Base-by-base conservation (phyloP, 2,888 invertebrate genomes). In the Candidula unifasciata region DNA sequence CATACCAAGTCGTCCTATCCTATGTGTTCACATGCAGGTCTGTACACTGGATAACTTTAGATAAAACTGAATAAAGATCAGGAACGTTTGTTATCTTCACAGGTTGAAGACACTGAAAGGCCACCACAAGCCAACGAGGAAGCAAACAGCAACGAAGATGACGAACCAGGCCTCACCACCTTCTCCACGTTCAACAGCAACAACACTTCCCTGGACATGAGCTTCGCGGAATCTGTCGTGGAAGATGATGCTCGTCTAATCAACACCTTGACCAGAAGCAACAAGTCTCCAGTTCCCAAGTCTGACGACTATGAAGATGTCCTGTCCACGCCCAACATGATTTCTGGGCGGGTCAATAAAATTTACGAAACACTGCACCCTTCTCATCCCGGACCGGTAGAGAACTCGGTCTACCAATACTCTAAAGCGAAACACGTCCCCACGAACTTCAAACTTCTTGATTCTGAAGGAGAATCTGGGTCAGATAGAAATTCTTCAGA, bases 201-300 rank as follows among this genome's bases (percentile, higher is more conserved):
- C 68, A 82, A 66, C n/a, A 44, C 82, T n/a, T 82, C 76, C 27
- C 57, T 83, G 33, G 78, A 83, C 78, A 24, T 79, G 30, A 84
- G 84, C 68, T 84, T 80, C 57, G 84, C 66, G 1, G 84, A 84
- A 33, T 84, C 80, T 5, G 54, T 64, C 16, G 66, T n/a, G 16
- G 84, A 71, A 2, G 84, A 84, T 52, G 80, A 84, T 21, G 80
- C 80, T n/a, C 73, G 80, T 16, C 80, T 84, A 16, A 84, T 84
- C 64, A 74, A 60, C 37, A n/a, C 73, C 21, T 18, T 74, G 16
- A 24, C 27, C 8, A 52, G 73, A 74, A 27, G 18, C 3, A 24
- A 27, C 73, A 27, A 27, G 73, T n/a, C 52, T 8, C n/a, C 52
- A 1, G 27, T 27, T 13, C n/a, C 73, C 44, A 52, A 27, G 10